phyloP scores from a whole-genome alignment of 2,797 vertebrate species.

The Phaenicophaeus curvirostris region DNA sequence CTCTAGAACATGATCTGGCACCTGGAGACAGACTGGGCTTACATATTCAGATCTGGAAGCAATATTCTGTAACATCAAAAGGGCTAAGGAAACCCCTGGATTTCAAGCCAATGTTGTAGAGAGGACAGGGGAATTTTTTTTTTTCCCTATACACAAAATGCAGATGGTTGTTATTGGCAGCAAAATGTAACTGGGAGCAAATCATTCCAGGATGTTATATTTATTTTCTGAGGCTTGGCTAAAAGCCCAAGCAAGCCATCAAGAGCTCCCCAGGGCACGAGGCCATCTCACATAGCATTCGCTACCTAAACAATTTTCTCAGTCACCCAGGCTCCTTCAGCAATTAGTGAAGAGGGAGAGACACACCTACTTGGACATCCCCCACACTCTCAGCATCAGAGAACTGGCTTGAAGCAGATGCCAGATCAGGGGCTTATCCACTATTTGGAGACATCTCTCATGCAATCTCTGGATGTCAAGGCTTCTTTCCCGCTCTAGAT shows the following conservation, averaged over 20 bases:
- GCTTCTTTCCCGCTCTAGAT: neutral
- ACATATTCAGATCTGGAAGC: neutral
- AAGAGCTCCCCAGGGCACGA: neutral
- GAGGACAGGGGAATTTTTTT: neutral
- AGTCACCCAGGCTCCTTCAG: neutral
- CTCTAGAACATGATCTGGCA: neutral
- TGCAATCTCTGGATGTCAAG: fast-evolving
- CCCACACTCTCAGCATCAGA: neutral
- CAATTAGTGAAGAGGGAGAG: neutral
- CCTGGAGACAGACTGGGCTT: neutral
- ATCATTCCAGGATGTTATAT: neutral
- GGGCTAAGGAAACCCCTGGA: neutral
- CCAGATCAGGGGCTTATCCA: neutral
- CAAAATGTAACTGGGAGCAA: neutral
- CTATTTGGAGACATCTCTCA: neutral
- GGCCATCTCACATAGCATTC: neutral
- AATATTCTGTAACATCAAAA: neutral
- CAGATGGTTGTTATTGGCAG: neutral
- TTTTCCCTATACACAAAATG: neutral
- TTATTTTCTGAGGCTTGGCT: neutral
- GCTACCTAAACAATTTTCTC: neutral
- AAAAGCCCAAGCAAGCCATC: neutral
- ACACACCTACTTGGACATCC: neutral
- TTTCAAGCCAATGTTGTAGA: neutral
- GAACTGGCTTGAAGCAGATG: neutral